These are phyloP conservation scores for Rhegmatorhina hoffmannsi DNA, from an alignment of 2,113 vertebrate species.

Conservation along the genomic window DNA sequence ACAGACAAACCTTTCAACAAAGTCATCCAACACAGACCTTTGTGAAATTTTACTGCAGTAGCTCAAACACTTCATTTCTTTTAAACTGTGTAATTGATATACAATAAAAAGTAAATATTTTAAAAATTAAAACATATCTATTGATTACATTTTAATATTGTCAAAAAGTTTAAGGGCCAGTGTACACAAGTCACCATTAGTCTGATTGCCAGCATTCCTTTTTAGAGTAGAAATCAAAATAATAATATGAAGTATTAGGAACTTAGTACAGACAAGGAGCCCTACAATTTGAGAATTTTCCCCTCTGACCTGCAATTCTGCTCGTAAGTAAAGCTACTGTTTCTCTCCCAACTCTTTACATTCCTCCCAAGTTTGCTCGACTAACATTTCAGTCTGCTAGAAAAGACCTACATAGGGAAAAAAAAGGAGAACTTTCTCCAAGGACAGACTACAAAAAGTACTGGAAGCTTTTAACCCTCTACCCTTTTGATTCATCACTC, in stretches of 20 bases:
- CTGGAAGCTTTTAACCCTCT: constrained; percentile 4
- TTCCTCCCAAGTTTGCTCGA: not conserved
- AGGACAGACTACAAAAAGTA: not conserved
- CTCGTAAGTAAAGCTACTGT: constrained; percentile 18
- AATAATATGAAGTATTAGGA: not conserved
- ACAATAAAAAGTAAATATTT: not conserved
- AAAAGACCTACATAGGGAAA: not conserved
- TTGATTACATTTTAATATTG: not conserved
- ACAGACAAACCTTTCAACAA: constrained; percentile 25
- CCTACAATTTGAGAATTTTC: constrained; percentile 7
- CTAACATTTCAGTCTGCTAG: constrained; percentile 16
- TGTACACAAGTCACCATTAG: not conserved
- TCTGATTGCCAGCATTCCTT: not conserved
- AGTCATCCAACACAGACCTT: not conserved
- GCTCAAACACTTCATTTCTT: not conserved
- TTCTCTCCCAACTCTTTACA: constrained; percentile 28
- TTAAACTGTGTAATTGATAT: not conserved
- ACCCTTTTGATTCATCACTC: not conserved
- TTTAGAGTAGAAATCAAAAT: not conserved
- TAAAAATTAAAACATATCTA: not conserved
- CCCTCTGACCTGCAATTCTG: constrained; percentile 44
- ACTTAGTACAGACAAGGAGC: not conserved
- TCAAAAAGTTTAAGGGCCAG: not conserved
- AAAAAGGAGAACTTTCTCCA: not conserved
- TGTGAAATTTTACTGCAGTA: not conserved